Base-by-base conservation (phyloP, 2,113 vertebrate species). In the Bubo bubo region DNA sequence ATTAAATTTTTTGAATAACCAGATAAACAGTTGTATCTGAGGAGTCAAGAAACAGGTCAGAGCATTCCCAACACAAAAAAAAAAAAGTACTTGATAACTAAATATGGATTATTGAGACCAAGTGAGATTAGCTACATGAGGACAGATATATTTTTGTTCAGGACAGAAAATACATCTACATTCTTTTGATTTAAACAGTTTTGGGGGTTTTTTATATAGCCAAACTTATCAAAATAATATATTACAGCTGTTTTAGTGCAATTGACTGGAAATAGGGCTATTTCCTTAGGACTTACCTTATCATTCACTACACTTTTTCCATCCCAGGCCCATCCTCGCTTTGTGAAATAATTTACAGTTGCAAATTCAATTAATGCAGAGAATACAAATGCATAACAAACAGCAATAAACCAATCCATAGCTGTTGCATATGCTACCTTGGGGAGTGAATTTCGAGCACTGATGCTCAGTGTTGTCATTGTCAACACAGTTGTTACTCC, bases 321-420 rank as follows among this genome's bases (percentile, higher is more conserved):
- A 92, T 99, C 99, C 99, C 99, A 99, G 26, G 99, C 99, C 99
- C 99, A 99, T 98, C 99, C 99, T 73, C 99, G 98, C 98, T 99
- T 99, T 85, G 99, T 99, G 98, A 99, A 99, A 98, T 99, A 99
- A 98, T 99, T 99, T 96, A 99, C 99, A 35, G 99, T 99, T 94
- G 99, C 99, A 93, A 99, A 99, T 97, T 99, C 99, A 84, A 99
- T 99, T 95, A 99, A 97, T 76, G 99, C 99, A 47, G 99, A 99
- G 98, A 99, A 99, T 72, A 99, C 99, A 88, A 99, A 99, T 9
- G 99, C 99, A 28, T 99, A 99, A 95, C 99, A 99, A 74, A 99
- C 99, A 12, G 99, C 99, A 58, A 99, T 99, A 96, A 99, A 99
- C 99, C 99, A 99, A 98, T 99, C 99, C 99, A 99, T 99, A 96